Evolutionary conservation across 2,888 invertebrate genomes (phyloP), one percentile per base, ranked within the genome.

Genomic region (Campoplex capitator): DNA sequence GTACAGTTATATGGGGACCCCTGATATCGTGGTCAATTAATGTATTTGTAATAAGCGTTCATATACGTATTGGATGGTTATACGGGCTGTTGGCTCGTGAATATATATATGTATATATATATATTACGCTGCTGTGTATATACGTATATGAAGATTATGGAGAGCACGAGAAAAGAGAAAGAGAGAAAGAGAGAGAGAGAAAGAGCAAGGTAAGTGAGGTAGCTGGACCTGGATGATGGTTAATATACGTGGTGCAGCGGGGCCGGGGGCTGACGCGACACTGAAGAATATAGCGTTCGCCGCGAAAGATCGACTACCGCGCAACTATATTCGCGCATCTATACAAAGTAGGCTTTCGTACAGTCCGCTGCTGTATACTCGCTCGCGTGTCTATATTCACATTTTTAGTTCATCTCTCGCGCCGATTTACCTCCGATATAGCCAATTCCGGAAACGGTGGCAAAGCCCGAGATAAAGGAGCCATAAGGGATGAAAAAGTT

Each of bases 241-340:
- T 88, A 87, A 87, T 87, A 82, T 84, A 92, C 92, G 93, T 93
- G 93, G 92, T 93, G 93, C 92, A 92, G 92, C 94, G 93, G 93
- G 94, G 92, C 93, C 93, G 93, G 93, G 94, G 93, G 93, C 94
- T 94, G 93, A 93, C 94, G 93, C 93, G 93, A 94, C 93, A 94
- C 94, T 94, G 93, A 87, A 91, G 90, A 92, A 90, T 92, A 91
- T 76, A 83, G 83, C 70, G 91, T 91, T 70, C 58, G 89, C 88
- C 88, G 84, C 80, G 86, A 80, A 79, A 77, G 83, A 85, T 77
- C 86, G 88, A 89, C 84, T 70, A 38, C 89, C 91, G 90, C 92
- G 92, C 90, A 91, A 80, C 89, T 65, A 77, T 82, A 85, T 87
- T 76, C 91, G 93, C 92, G 92, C 92, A 93, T 88, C 90, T 87